Percentiles rank a stretch among this genome's conserved stretches.
These are phyloP conservation scores for Bubo bubo DNA, from an alignment of 2,113 vertebrate genomes.

Conservation along the genomic window DNA sequence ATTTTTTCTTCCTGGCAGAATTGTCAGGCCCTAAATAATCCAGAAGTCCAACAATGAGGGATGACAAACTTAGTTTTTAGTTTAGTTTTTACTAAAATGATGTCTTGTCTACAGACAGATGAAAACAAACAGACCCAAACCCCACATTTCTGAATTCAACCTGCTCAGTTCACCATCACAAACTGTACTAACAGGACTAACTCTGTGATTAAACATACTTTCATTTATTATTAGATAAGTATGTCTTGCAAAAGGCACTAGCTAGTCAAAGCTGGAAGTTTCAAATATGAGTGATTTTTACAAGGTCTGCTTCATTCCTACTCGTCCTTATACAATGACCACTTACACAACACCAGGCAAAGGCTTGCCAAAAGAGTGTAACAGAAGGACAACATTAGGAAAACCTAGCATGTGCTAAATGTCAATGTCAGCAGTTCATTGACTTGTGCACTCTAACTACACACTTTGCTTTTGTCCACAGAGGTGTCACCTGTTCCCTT, in stretches of 20 bases:
- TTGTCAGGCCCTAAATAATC: neutral
- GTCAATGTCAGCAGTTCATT: neutral
- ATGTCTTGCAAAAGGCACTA: neutral
- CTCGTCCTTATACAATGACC: neutral
- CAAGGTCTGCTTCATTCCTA: neutral
- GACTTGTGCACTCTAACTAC: neutral
- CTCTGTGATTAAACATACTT: neutral
- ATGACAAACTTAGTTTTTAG: neutral
- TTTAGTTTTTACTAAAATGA: neutral
- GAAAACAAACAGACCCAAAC: neutral
- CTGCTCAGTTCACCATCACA: neutral
- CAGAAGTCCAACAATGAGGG: neutral
- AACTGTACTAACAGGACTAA: neutral
- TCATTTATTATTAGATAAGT: neutral
- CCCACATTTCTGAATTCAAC: neutral
- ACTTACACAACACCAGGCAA: neutral
- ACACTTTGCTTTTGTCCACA: slow-evolving; percentile 28
- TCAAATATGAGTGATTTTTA: neutral
- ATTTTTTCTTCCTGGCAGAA: neutral
- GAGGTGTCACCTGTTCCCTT: slow-evolving; percentile 51
- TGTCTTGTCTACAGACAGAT: neutral
- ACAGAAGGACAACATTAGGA: neutral
- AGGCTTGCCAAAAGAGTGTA: neutral
- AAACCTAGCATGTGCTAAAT: neutral
- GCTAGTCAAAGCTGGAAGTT: neutral